Conservation (phyloP, 2,113 vertebrate species). For the Romanogobio albipinnatus region DNA sequence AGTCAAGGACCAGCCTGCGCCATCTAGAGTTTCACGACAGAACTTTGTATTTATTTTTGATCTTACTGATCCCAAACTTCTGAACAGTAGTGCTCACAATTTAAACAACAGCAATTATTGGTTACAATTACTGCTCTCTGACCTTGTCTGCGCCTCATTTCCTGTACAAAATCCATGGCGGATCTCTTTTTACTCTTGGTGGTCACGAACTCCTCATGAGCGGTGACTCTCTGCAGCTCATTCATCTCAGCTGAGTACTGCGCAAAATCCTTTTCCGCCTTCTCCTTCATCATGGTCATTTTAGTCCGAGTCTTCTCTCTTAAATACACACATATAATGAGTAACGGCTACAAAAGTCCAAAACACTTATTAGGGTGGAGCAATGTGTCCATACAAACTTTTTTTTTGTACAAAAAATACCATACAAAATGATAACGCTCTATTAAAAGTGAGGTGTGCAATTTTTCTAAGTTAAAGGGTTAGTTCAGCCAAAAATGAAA, state of each 20-base stretch:
- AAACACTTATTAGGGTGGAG: background rate
- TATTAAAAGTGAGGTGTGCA: too few species aligned
- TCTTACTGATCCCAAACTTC: too few species aligned
- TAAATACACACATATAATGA: background rate
- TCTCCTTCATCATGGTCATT: slow-evolving; percentile 79
- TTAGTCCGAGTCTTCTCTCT: slow-evolving; percentile 84
- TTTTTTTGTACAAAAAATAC: background rate
- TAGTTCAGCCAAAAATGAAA: too few species aligned
- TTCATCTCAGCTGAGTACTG: slow-evolving; percentile 80
- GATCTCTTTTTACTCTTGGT: slow-evolving; percentile 78
- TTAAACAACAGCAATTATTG: too few species aligned
- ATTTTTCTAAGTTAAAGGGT: too few species aligned
- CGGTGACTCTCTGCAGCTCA: slow-evolving; percentile 78
- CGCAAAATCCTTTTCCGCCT: slow-evolving; percentile 78
- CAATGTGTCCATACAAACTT: background rate
- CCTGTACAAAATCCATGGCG: slow-evolving; percentile 54
- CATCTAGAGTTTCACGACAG: too few species aligned
- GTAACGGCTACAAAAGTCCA: background rate
- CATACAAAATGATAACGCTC: background rate
- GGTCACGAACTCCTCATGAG: slow-evolving; percentile 83
- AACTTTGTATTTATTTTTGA: too few species aligned
- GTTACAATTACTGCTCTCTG: background rate
- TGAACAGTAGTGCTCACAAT: too few species aligned
- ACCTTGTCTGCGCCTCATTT: slow-evolving; percentile 62
- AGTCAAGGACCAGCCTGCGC: too few species aligned